Evolutionary conservation across 2,113 vertebrate species (phyloP).

Genomic region (Triplophysa tibetana): DNA sequence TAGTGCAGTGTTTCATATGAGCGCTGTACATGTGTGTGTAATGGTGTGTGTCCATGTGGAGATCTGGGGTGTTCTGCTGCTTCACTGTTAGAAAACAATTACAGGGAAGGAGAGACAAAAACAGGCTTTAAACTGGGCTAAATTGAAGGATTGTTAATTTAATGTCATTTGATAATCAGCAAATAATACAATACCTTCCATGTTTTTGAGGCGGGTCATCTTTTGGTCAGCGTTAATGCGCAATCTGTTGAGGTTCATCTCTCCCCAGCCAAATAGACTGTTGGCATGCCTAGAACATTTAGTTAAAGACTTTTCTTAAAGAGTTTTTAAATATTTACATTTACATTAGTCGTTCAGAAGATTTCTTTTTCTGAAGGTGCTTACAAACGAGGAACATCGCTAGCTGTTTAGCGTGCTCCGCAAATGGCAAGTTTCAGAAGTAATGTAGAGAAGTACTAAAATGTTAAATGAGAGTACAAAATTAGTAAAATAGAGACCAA

Average conservation of each 20-base stretch:
- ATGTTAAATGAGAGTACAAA: no score
- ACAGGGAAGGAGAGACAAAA: neutral
- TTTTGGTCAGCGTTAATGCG: neutral
- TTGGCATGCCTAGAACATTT: no score
- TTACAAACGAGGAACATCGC: no score
- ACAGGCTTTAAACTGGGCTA: neutral
- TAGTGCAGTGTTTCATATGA: neutral
- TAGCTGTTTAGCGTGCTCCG: no score
- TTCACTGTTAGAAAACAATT: conserved; percentile 11
- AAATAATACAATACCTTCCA: neutral
- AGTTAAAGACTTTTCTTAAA: no score
- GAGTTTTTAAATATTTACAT: neutral
- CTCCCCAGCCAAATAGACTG: neutral
- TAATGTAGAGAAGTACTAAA: no score
- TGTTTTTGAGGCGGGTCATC: neutral
- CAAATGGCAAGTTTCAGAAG: no score
- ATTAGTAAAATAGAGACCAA: no score
- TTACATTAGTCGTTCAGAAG: neutral
- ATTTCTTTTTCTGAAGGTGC: no score
- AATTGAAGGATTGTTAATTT: neutral
- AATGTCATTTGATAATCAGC: neutral
- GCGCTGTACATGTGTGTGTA: neutral
- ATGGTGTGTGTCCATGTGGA: neutral
- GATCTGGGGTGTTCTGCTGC: neutral
- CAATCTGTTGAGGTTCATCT: neutral